A percentile compares a stretch with the other conserved stretches of the same genome.
These are phyloP conservation scores for Notarius lentiginosus DNA, from an alignment of 2,113 vertebrate genomes.

Conservation along the genomic window DNA sequence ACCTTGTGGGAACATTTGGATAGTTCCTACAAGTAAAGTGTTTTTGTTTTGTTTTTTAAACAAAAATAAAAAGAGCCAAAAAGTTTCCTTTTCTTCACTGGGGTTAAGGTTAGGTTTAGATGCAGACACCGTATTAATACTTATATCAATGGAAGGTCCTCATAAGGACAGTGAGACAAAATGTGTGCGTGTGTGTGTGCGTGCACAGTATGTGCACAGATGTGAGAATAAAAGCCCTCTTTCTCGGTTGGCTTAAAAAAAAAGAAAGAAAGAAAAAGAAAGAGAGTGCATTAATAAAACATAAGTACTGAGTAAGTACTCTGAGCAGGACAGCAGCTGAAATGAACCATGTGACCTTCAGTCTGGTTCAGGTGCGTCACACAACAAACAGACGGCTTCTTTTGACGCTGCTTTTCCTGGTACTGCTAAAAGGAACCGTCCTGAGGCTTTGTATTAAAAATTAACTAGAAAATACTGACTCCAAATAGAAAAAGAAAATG, in stretches of 20 bases:
- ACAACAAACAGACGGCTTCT: conserved; percentile 32
- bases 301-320: conserved; percentile 72
- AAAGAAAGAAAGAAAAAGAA: conserved; percentile 38
- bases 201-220: conserved; percentile 62
- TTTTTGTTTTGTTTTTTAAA: too few relatives aligned
- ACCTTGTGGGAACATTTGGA: too few relatives aligned
- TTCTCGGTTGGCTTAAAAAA: conserved; percentile 70
- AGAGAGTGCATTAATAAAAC: conserved; percentile 77
- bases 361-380: conserved; percentile 69
- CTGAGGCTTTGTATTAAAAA: conserved; percentile 1
- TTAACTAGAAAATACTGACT: background rate
- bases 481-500: background rate
- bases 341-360: conserved; percentile 52
- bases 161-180: too few relatives aligned
- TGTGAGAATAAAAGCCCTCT: conserved; percentile 70
- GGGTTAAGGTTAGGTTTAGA: too few relatives aligned
- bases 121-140: too few relatives aligned
- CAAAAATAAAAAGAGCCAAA: too few relatives aligned
- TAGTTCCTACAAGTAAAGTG: too few relatives aligned
- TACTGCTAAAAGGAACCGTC: background rate
- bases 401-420: background rate
- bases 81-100: too few relatives aligned
- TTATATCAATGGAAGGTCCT: too few relatives aligned
- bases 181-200: conserved; percentile 44
- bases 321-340: conserved; percentile 30